phyloP scores from a whole-genome alignment of 2,113 vertebrate genomes.

The Mola mola region DNA sequence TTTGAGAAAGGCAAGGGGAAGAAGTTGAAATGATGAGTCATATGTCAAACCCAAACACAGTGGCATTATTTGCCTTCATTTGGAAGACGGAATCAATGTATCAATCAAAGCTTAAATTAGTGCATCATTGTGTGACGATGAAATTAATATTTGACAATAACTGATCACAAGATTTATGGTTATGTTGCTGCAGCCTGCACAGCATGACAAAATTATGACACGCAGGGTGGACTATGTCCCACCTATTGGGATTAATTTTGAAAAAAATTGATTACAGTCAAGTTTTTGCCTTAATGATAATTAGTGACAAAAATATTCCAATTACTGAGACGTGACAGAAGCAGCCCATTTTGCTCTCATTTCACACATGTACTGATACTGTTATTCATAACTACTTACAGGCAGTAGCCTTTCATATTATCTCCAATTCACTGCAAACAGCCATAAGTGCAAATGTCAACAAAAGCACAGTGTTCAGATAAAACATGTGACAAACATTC shows the following conservation, averaged over 20 bases:
- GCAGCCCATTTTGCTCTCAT: too few relatives aligned
- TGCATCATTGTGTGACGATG: neutral
- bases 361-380: too few relatives aligned
- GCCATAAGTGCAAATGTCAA: too few relatives aligned
- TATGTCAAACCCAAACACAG: neutral
- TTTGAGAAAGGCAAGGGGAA: too few relatives aligned
- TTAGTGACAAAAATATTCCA: too few relatives aligned
- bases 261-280: neutral
- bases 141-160: neutral
- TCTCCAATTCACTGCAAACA: too few relatives aligned
- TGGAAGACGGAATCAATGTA: neutral
- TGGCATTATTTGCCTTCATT: neutral
- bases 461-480: too few relatives aligned
- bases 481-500: constrained; percentile 7
- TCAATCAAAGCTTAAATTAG: neutral
- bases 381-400: too few relatives aligned
- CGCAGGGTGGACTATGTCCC: neutral
- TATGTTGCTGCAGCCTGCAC: neutral
- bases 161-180: neutral
- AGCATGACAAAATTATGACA: neutral
- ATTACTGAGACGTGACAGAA: too few relatives aligned
- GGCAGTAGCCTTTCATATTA: too few relatives aligned
- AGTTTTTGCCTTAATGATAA: too few relatives aligned
- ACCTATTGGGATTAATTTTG: neutral
- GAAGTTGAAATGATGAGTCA: too few relatives aligned